These are phyloP conservation scores for Ceratina japonica DNA, from an alignment of 1,140 invertebrate species.

Conservation along the genomic window DNA sequence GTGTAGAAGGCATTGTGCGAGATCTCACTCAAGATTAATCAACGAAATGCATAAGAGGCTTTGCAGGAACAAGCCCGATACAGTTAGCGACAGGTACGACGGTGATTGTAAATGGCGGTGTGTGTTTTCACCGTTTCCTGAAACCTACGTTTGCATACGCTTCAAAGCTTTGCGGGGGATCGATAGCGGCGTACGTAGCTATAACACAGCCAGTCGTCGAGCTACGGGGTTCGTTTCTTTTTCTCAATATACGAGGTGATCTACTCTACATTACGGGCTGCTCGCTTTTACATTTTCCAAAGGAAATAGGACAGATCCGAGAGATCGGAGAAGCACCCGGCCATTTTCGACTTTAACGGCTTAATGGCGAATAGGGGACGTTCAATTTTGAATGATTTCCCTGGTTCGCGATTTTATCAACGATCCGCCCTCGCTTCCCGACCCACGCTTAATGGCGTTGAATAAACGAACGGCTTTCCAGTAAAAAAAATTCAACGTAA, in stretches of 20 bases:
- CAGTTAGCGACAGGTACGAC: background rate
- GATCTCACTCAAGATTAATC: background rate
- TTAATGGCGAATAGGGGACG: background rate
- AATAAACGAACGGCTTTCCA: background rate
- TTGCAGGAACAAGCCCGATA: background rate
- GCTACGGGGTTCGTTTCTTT: slow-evolving; percentile 20
- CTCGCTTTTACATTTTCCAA: slow-evolving; percentile 1
- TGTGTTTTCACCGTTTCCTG: slow-evolving; percentile 13
- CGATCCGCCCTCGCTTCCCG: background rate
- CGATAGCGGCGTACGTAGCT: slow-evolving; percentile 10
- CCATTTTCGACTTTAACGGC: slow-evolving; percentile 17
- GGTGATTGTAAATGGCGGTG: slow-evolving; percentile 15
- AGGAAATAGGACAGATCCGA: slow-evolving; percentile 21
- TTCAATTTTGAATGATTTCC: background rate
- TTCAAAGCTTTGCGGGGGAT: slow-evolving; percentile 32
- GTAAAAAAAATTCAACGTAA: too few relatives aligned
- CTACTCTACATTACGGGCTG: slow-evolving; percentile 21
- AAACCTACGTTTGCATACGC: slow-evolving; percentile 25
- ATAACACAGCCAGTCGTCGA: slow-evolving; percentile 2
- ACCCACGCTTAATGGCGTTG: background rate
- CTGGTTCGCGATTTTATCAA: background rate
- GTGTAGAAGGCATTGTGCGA: background rate
- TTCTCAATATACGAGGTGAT: slow-evolving; percentile 37
- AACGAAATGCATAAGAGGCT: background rate
- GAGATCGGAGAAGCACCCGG: background rate